Conservation (phyloP, 2,113 vertebrate species). For the Pycnonotus jocosus region DNA sequence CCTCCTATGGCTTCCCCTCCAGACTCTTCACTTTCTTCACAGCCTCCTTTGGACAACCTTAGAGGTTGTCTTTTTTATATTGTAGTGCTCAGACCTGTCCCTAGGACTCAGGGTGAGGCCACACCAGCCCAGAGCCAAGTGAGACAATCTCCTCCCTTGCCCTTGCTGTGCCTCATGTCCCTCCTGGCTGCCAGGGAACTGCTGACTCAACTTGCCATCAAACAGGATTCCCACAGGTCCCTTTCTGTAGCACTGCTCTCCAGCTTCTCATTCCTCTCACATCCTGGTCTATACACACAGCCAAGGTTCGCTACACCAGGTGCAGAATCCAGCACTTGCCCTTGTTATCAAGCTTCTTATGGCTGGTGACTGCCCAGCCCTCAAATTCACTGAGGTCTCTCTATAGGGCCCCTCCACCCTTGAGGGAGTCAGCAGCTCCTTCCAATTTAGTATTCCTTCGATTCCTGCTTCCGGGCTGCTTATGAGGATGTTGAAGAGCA, state of each 20-base stretch:
- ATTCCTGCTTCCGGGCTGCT: neutral
- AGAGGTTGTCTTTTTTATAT: neutral
- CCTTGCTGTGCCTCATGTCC: neutral
- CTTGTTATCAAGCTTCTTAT: neutral
- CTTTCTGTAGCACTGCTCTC: neutral
- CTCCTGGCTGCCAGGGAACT: neutral
- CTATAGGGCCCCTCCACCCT: neutral
- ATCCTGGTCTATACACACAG: neutral
- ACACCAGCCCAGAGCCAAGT: accelerated
- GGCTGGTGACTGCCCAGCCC: neutral
- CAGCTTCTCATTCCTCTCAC: neutral
- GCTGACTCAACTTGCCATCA: neutral
- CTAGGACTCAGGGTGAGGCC: neutral
- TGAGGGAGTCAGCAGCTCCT: neutral
- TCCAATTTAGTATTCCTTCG: neutral
- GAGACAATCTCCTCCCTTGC: neutral
- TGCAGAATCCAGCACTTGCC: neutral
- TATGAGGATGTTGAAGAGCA: neutral
- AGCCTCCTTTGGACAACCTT: neutral
- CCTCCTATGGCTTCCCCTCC: neutral
- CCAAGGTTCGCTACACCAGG: neutral
- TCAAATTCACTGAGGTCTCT: neutral
- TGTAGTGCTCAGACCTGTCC: neutral
- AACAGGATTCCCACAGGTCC: neutral
- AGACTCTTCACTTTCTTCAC: neutral